These are phyloP conservation scores for Nomada flava DNA, from an alignment of 2,888 invertebrate species.

Conservation along the genomic window DNA sequence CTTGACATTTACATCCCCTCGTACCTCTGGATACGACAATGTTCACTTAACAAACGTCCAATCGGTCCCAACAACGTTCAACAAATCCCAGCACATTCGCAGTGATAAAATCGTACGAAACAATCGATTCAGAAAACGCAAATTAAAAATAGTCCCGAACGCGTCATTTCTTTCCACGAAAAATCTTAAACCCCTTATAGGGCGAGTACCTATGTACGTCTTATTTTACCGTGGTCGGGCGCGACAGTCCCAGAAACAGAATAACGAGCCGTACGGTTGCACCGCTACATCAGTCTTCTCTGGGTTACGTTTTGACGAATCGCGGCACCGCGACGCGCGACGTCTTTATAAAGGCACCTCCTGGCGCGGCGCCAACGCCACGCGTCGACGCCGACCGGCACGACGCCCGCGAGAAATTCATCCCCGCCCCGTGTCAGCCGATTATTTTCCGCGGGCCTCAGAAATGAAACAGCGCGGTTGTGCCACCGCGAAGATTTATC, in stretches of 20 bases:
- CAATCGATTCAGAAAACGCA: not conserved
- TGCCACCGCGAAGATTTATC: slow-evolving; percentile 42
- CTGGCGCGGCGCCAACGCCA: slow-evolving; percentile 68
- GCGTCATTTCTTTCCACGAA: slow-evolving; percentile 41
- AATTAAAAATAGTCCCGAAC: slow-evolving; percentile 46
- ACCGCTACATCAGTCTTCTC: slow-evolving; percentile 78
- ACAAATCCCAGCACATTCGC: not conserved
- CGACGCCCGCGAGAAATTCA: slow-evolving; percentile 41
- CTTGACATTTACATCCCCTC: no score
- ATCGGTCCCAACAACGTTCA: no score
- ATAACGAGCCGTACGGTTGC: slow-evolving; percentile 79
- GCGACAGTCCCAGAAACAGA: slow-evolving; percentile 75
- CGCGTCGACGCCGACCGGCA: slow-evolving; percentile 53
- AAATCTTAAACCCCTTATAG: slow-evolving; percentile 41
- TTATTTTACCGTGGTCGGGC: slow-evolving; percentile 47
- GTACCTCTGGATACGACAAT: no score
- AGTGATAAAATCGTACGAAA: not conserved
- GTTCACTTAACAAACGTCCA: no score
- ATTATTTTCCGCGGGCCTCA: slow-evolving; percentile 53
- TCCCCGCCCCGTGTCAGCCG: slow-evolving; percentile 49
- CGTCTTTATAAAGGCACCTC: slow-evolving; percentile 73
- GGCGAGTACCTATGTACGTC: slow-evolving; percentile 2
- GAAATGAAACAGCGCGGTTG: slow-evolving; percentile 40
- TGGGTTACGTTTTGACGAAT: slow-evolving; percentile 81
- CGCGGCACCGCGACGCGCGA: slow-evolving; percentile 70